Evolutionary conservation across 2,888 invertebrate species (phyloP), one percentile per base, ranked within the genome.

Genomic region (Criorhina ranunculi): DNA sequence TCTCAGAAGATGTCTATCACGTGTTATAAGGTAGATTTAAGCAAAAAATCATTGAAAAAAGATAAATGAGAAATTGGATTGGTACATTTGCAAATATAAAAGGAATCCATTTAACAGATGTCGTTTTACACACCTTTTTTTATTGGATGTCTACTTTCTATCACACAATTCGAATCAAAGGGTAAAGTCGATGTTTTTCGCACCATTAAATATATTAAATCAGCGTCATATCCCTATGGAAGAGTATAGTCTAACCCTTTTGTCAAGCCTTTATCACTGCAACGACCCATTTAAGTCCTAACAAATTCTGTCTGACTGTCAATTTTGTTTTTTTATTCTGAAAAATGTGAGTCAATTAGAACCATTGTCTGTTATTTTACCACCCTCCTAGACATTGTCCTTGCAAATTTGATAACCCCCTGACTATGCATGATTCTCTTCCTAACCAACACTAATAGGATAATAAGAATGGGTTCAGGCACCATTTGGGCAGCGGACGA

Each of bases 201-300:
- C 75, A 66, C 66, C 75, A 75, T 66, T 75, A 66, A 46, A 66
- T 75, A 57, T 75, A 66, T 64, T 55, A 64, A 64, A 73, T 73
- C 51, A 73, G 53, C 42, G 42, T 62, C 51, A 60, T 8, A 51
- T 49, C 51, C 31, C 9, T 40, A 49, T 59, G 49, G 35, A 11
- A 2, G 19, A 33, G 29, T 37, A 29, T 57, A 24, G 11, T 55
- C 8, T 31, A 40, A 51, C 19, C 19, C n/a, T 8, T 70, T 37
- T 33, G 24, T 57, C 15, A 60, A 77, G 44, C 59, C 60, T 62
- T 60, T 51, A 40, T 12, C 31, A 12, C 15, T 19, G 24, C 15
- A 17, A 35, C 42, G 37, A 66, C 17, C 64, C 73, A 55, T 64
- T 35, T 5, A 24, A 57, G 1, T 19, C 12, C 40, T 19, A 24